Conservation (phyloP, 2,888 invertebrate genomes). For the Cephus pulcher region DNA sequence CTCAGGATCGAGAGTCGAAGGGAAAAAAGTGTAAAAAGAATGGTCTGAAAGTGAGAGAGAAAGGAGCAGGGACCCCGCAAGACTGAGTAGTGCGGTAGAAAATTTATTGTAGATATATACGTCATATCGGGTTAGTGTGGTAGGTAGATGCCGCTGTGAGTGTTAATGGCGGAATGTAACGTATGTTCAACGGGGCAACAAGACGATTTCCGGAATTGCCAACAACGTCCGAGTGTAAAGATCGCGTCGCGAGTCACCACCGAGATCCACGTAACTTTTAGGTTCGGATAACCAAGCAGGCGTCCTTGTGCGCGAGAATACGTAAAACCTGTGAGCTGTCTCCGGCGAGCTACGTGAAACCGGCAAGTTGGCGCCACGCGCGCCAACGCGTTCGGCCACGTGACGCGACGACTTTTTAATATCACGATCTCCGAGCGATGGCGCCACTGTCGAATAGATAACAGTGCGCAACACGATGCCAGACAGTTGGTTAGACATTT, state of each 20-base stretch:
- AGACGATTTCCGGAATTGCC: background rate
- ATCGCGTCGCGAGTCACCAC: background rate
- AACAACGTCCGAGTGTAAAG: background rate
- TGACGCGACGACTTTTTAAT: slow-evolving; percentile 7
- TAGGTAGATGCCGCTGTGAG: background rate
- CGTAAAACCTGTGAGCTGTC: slow-evolving; percentile 7
- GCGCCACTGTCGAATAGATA: background rate
- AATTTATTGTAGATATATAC: background rate
- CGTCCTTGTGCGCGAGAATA: background rate
- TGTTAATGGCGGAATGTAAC: background rate
- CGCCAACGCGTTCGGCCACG: slow-evolving; percentile 17
- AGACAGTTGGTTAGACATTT: background rate
- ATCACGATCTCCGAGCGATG: background rate
- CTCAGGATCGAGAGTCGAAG: background rate
- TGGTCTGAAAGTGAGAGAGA: background rate
- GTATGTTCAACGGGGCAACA: background rate
- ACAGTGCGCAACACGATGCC: background rate
- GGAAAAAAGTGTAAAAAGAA: slow-evolving; percentile 6
- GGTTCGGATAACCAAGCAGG: background rate
- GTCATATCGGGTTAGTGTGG: background rate
- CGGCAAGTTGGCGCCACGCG: slow-evolving; percentile 19
- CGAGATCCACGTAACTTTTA: background rate
- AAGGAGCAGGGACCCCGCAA: background rate
- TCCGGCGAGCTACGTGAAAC: slow-evolving; percentile 1
- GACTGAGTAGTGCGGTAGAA: background rate